Evolutionary conservation across 2,888 invertebrate genomes (phyloP), one percentile per base, ranked within the genome.

Genomic region (Serrognathus titanus): DNA sequence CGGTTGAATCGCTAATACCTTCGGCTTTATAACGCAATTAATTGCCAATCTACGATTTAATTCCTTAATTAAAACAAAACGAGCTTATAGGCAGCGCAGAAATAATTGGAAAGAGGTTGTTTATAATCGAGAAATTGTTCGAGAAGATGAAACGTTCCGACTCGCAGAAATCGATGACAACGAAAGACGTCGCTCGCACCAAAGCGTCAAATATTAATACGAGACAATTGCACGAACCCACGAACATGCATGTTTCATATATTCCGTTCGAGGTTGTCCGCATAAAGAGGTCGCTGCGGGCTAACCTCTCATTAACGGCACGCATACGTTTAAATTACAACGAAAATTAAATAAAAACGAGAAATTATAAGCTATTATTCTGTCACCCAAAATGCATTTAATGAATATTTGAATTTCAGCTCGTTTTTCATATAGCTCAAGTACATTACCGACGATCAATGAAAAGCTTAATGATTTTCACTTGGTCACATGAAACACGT

Each of bases 151-250:
- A 31, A 31, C 7, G 24, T 31, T 3, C 7, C 7, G 16, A 16
- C 16, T 16, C 16, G 16, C 24, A 31, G 4, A 31, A 31, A 31
- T 31, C 24, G 24, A 31, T 31, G 24, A 31, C 24, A 3, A 31
- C 7, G 24, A 7, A 1, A 31, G 24, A 31, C 24, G 24, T 31
- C 24, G 24, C 24, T 11, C 16, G 43, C 43, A 43, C 9, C 20
- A 10, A 20, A 43, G 20, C 43, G 13, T 43, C 43, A 60, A 60
- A 60, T 60, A 60, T 60, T 60, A 55, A 53, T 55, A 60, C 53
- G 55, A 53, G 60, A 60, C 60, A 60, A 60, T 60, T 55, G 60
- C 60, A 60, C 55, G 55, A 55, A 58, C 55, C 57, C 60, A 60
- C 60, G 43, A 43, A 43, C 43, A 43, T 43, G 20, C 43, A 43